phyloP scores from a whole-genome alignment of 2,113 vertebrate genomes.

The Noctilio leporinus region DNA sequence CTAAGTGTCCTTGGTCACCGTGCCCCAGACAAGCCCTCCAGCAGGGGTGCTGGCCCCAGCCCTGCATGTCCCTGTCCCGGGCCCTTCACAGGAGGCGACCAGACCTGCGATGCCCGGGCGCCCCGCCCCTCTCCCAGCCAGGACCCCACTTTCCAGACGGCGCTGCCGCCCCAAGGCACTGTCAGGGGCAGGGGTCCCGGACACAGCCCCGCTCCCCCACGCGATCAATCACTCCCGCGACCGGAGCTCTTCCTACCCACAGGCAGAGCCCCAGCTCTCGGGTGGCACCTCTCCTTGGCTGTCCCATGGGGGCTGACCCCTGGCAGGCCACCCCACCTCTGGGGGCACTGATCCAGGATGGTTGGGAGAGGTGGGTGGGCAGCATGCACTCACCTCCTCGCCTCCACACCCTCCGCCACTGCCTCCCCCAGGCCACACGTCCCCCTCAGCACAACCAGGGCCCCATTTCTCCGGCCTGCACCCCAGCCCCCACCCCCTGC shows the following conservation, averaged over 20 bases:
- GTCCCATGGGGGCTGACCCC: not conserved
- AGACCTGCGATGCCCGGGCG: not conserved
- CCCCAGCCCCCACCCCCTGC: no score
- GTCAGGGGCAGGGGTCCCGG: not conserved
- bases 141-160: not conserved
- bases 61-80: not conserved
- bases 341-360: not conserved
- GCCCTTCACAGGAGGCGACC: not conserved
- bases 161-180: accelerated
- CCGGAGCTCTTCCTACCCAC: not conserved
- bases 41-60: no score
- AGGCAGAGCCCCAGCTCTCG: not conserved
- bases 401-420: no score
- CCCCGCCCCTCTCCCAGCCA: no score
- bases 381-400: no score
- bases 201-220: not conserved
- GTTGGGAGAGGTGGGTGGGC: no score
- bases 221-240: not conserved
- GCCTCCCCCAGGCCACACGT: no score
- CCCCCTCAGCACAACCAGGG: no score
- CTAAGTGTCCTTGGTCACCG: accelerated
- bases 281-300: not conserved
- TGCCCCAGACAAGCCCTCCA: no score
- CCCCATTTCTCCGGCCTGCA: no score
- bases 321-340: not conserved